Conservation (phyloP, 2,797 vertebrate genomes). For the Tapirus indicus region DNA sequence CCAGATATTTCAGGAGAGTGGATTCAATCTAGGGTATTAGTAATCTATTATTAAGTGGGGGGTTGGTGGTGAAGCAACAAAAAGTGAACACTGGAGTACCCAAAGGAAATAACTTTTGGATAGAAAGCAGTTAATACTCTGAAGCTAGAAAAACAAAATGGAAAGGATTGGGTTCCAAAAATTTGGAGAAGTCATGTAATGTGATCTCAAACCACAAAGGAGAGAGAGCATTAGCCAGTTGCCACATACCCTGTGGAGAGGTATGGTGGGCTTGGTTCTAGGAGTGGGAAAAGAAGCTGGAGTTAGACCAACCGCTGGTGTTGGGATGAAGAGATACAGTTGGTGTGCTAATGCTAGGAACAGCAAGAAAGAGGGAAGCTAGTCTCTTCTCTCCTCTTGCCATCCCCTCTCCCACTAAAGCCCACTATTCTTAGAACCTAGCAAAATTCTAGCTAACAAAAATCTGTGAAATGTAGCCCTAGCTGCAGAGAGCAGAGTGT, state of each 20-base stretch:
- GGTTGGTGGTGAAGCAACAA: not conserved
- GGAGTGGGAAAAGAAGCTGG: not conserved
- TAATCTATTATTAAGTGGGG: not conserved
- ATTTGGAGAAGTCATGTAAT: not conserved
- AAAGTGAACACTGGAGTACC: not conserved
- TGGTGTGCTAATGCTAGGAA: not conserved
- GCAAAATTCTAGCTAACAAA: not conserved
- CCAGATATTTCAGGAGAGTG: not conserved
- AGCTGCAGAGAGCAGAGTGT: not conserved
- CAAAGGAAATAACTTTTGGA: not conserved
- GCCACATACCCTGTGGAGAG: rapidly evolving
- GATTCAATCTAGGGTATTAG: not conserved
- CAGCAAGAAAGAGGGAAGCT: not conserved
- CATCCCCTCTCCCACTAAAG: not conserved
- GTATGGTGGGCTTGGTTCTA: not conserved
- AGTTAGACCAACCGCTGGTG: not conserved
- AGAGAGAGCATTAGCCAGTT: not conserved
- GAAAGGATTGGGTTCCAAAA: not conserved
- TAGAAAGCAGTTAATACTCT: not conserved
- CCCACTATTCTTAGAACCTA: not conserved
- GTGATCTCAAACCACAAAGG: not conserved
- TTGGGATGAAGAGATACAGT: not conserved
- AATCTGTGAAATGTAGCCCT: not conserved
- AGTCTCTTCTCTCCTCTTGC: not conserved
- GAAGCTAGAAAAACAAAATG: not conserved